Evolutionary conservation across 2,113 vertebrate genomes (phyloP).

Genomic region (Proteles cristata): DNA sequence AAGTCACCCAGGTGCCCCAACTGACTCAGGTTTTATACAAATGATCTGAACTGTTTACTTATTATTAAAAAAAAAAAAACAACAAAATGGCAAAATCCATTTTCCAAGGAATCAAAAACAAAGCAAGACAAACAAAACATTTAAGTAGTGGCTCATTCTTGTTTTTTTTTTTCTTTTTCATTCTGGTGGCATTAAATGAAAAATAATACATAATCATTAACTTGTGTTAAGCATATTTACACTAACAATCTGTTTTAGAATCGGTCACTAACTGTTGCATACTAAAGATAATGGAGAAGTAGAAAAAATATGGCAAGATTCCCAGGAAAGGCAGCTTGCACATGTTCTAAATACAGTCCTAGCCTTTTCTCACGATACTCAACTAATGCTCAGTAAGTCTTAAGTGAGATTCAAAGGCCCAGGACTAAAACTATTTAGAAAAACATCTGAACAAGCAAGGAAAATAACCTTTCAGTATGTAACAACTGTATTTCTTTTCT

Average conservation of each 20-base stretch:
- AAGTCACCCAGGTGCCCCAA: no score
- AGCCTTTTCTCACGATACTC: constrained; percentile 32
- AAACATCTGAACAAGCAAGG: neutral
- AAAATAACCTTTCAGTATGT: neutral
- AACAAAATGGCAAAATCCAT: neutral
- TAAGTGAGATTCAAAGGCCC: neutral
- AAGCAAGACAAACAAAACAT: neutral
- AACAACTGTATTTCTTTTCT: neutral
- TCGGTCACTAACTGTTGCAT: constrained; percentile 28
- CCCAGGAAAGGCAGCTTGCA: neutral
- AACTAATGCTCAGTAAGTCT: neutral
- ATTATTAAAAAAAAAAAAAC: neutral
- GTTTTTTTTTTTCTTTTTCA: neutral
- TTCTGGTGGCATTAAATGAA: constrained; percentile 41
- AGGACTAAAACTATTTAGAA: neutral
- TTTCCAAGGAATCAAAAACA: constrained; percentile 53
- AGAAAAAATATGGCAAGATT: constrained; percentile 6
- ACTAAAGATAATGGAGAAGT: constrained; percentile 53
- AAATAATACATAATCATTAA: constrained; percentile 6
- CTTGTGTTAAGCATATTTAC: constrained; percentile 7
- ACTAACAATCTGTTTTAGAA: constrained; percentile 2
- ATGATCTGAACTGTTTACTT: neutral
- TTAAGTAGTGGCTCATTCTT: constrained; percentile 45
- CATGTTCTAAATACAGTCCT: constrained; percentile 26
- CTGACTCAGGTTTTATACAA: neutral